Evolutionary conservation across 2,888 invertebrate genomes (phyloP), one percentile per base, ranked within the genome.

Genomic region (Drosophila gaucha): DNA sequence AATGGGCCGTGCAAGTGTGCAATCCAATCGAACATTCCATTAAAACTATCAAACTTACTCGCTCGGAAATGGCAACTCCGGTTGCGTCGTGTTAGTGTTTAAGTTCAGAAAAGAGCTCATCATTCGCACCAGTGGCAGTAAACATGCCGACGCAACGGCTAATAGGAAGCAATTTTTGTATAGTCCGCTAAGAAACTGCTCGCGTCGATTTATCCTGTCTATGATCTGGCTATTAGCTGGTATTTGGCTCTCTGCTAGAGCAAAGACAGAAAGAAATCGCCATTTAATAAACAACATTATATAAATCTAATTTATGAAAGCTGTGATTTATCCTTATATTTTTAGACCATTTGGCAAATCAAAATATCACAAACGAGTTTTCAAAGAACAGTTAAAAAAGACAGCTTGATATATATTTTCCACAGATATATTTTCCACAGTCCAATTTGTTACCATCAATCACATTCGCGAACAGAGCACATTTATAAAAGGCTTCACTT

Each of bases 121-220:
- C 50, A 49, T 43, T 8, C 14, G 14, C 2, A 82, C 3, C 6
- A 67, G 10, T 2, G 64, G 55, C 30, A 74, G 24, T 4, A 65
- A 16, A 6, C 50, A 66, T 12, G 59, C 82, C 5, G 24, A 46
- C 0, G 24, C 10, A 1, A 44, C 55, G 6, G 62, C 49, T 20
- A 62, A 4, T 16, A n/a, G 5, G 16, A 68, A 67, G 4, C 52
- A 59, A 3, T 18, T 35, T 5, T 8, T 47, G 12, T 67, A 60
- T 3, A 78, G 6, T 6, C 52, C 20, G 12, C 75, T 58, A 18
- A 71, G 43, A 6, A 63, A 44, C 20, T 69, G 71, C 18, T 72
- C 67, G 0, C 47, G 54, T 3, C 30, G 28, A 44, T 65, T 78
- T 2, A 50, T 22, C 1, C 2, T 12, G 2, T 33, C 26, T 2